Evolutionary conservation across 2,113 vertebrate genomes (phyloP).

Genomic region (Pimephales promelas): DNA sequence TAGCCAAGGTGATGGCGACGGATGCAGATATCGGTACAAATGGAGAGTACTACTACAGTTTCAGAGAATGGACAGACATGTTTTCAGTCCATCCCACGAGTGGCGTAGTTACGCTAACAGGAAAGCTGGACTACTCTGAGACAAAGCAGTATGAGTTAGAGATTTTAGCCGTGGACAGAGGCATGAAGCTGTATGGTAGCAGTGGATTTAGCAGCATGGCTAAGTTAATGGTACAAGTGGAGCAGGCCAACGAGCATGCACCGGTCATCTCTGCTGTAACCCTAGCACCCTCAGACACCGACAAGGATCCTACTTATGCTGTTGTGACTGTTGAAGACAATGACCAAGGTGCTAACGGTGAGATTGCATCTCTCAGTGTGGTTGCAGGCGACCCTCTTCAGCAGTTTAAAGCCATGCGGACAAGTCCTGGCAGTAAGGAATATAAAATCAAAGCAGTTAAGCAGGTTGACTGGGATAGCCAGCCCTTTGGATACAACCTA

Average conservation of each 20-base stretch:
- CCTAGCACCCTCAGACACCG: constrained; percentile 79
- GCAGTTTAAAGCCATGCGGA: constrained; percentile 87
- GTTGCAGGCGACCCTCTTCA: constrained; percentile 91
- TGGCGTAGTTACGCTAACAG: constrained; percentile 87
- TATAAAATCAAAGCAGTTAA: constrained; percentile 89
- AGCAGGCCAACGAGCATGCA: constrained; percentile 89
- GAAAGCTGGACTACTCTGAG: constrained; percentile 86
- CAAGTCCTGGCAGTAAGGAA: constrained; percentile 90
- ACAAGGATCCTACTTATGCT: constrained; percentile 87
- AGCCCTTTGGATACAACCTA: constrained; percentile 93
- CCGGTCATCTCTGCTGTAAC: constrained; percentile 85
- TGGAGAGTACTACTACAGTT: constrained; percentile 98
- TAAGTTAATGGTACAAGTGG: constrained; percentile 85
- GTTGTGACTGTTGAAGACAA: constrained; percentile 89
- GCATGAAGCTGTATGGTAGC: constrained; percentile 94
- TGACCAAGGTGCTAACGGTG: constrained; percentile 89
- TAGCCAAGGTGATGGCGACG: constrained; percentile 91
- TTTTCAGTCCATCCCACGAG: constrained; percentile 97
- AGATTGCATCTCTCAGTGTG: constrained; percentile 90
- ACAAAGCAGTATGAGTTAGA: constrained; percentile 88
- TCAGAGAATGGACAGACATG: constrained; percentile 92
- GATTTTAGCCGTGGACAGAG: constrained; percentile 93
- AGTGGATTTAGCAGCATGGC: constrained; percentile 97
- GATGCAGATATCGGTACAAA: constrained; percentile 98
- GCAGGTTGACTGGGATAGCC: constrained; percentile 87